A percentile compares a stretch with the other conserved stretches of the same genome.
Evolutionary conservation across 1,140 invertebrate genomes (phyloP).

Genomic region (Calycopis cecrops): DNA sequence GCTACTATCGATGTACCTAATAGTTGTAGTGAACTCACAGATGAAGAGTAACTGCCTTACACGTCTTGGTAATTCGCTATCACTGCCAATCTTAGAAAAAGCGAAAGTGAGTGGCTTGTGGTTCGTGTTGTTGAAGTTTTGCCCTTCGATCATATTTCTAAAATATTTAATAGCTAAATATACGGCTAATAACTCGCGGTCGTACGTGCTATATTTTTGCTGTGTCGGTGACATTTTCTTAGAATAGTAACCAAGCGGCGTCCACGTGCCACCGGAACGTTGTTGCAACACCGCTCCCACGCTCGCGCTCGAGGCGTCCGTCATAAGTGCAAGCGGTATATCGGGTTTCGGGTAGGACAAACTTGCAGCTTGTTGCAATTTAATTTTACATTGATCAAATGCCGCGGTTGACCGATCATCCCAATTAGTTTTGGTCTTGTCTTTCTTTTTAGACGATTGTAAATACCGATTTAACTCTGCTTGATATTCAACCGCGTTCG

Average conservation of each 20-base stretch:
- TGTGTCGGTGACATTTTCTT: conserved; percentile 4
- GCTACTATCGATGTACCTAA: no score
- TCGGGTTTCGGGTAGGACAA: conserved; percentile 3
- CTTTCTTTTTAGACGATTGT: background rate
- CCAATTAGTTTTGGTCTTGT: background rate
- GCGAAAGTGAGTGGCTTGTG: background rate
- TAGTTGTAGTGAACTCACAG: background rate
- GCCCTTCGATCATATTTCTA: background rate
- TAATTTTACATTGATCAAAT: conserved; percentile 13
- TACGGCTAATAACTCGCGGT: background rate
- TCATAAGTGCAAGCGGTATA: conserved; percentile 13
- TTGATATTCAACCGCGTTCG: background rate
- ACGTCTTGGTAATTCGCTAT: background rate
- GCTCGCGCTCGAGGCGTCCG: conserved; percentile 10
- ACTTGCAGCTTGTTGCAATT: conserved; percentile 6
- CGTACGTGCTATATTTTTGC: background rate
- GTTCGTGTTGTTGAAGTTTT: background rate
- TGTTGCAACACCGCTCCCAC: conserved; percentile 16
- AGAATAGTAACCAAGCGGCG: conserved; percentile 8
- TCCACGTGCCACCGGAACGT: background rate
- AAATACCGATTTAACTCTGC: background rate
- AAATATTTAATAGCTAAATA: background rate
- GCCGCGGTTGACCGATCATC: background rate
- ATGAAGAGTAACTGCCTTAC: background rate
- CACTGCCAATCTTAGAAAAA: background rate